Evolutionary conservation across 2,113 vertebrate species (phyloP), one percentile per base, ranked within the genome.

Genomic region (Spea multiplicata): DNA sequence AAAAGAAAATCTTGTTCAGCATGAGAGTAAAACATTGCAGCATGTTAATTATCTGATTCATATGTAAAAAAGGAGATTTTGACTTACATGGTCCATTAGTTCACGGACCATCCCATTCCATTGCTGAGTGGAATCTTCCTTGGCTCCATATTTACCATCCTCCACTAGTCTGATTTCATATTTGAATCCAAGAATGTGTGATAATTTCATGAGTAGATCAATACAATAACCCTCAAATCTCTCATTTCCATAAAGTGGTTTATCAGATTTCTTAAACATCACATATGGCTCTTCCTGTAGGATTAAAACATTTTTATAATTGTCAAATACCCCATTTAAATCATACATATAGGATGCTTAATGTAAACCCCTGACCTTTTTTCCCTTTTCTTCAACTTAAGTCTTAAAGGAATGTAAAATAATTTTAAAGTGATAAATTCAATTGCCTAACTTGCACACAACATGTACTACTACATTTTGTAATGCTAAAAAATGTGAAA

Each of bases 41-140:
- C 30, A 30, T 30, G 52, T 55, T 7, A 8, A 55, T 8, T 13
- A 55, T 13, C 52, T 55, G 52, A 8, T 55, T 55, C 12, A 55
- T 55, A 8, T 7, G 52, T 55, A 13, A 55, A 55, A 30, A 30
- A 30, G 30, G 30, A 30, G 30, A 30, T 30, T 30, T 50, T 4
- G 14, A 95, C 97, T 97, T 87, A 99, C 97, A 12, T 98, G 97
- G 90, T 99, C 97, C 83, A 99, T 99, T 62, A 99, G 88, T 82
- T 99, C 97, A 84, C 95, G 95, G 82, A 99, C 92, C 94, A 99
- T 98, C 81, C 97, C 97, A 72, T 99, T 99, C 97, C 97, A 99
- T 75, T 99, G 97, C 88, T 96, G 96, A 0, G 91, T 94, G 86
- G 91, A 91, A 83, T 99, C 97, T 83, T 99, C 96, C 86, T 98